Evolutionary conservation across 2,797 vertebrate species (phyloP), one percentile per base, ranked within the genome.

Genomic region (Balearica regulorum): DNA sequence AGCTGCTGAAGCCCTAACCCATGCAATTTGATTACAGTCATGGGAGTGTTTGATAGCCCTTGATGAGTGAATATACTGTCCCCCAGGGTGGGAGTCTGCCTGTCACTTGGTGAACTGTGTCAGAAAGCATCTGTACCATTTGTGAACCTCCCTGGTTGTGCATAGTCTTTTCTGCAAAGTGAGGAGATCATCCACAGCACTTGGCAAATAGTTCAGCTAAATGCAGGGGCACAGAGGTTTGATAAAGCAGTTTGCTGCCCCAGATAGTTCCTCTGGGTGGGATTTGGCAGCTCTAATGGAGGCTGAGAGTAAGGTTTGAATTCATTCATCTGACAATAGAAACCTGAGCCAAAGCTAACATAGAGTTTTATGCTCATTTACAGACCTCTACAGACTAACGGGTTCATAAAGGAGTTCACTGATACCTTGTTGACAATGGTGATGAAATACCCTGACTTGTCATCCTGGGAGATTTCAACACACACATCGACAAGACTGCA

Each of bases 391-490:
- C 89, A 97, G 95, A 94, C 91, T 91, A 94, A 91, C 94, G 85
- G 49, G 95, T 95, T 96, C 95, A 91, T 96, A 94, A 95, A 97
- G 91, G 96, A 95, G 89, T 97, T 96, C 95, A 95, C 91, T 93
- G 95, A 96, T 96, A 96, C 91, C 95, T 96, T 97, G 96, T 92
- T 96, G 96, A 96, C 96, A 96, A 89, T 95, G 83, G 96, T 94
- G 96, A 95, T 97, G 96, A 97, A 97, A 97, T 94, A 95, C 77
- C 51, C 93, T 95, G 95, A 94, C 95, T 96, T 95, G 91, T 96
- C 96, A 96, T 96, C 93, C 96, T 97, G 95, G 91, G 95, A 96
- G 96, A 96, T 96, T 95, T 97, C 96, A 97, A 94, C 96, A 96
- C 94, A 94, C 96, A 97, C 96, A 95, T 94, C 16, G 73, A 94